Base-by-base conservation (phyloP, 2,888 invertebrate genomes). In the Mylabris sibirica region DNA sequence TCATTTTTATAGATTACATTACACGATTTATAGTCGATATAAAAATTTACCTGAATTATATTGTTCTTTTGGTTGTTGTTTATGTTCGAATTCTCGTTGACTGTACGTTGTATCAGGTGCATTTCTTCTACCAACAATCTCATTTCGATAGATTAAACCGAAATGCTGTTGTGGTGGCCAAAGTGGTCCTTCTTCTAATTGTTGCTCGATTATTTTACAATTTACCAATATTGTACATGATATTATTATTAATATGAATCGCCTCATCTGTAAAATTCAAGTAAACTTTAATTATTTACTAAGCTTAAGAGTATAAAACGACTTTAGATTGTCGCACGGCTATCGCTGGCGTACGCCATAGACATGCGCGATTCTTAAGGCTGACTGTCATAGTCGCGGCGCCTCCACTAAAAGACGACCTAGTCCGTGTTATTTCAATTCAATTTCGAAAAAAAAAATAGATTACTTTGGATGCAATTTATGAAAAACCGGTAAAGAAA, bases 201-300 rank as follows among this genome's bases (percentile, higher is more conserved):
- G 22, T 12, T 74, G 74, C 24, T 77, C 79, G 69, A 77, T 70
- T 8, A 78, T 74, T 68, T 72, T 76, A 49, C 74, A 70, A n/a
- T 75, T 75, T 1, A 76, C 73, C 68, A 75, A 72, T 30, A 77
- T 70, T 24, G 77, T 69, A 66, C 76, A 77, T 26, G 76, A 74
- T 57, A 80, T 63, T 49, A 74, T 70, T 49, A 77, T 73, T 24
- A 79, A 64, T 41, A 79, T 71, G 61, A 79, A 75, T 60, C 76
- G 75, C 79, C 79, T 79, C 80, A 80, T 81, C 80, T 80, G 78
- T 49, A 80, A 77, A 35, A 41, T 57, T 30, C 30, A 8, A 30
- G 30, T 8, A 71, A 65, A 38, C 0, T 34, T 59, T 12, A 59
- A 3, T 35, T 59, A 8, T n/a, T n/a, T n/a, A n/a, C n/a, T n/a